Evolutionary conservation across 2,797 vertebrate species (phyloP).

Genomic region (Argya squamiceps): DNA sequence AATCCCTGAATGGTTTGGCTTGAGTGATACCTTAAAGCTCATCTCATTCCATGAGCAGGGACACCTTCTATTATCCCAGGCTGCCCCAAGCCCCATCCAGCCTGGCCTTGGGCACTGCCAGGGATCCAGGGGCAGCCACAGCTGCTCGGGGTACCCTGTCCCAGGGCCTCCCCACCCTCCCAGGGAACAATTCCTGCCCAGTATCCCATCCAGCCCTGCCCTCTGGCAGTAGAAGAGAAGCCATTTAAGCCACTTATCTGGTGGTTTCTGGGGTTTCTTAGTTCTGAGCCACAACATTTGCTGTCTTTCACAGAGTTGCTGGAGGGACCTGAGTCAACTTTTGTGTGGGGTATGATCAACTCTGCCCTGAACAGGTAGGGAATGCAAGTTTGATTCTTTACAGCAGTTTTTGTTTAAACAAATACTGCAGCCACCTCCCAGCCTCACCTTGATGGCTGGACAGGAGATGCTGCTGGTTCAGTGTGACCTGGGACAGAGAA

Average conservation of each 20-base stretch:
- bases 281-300: not conserved
- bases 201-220: not conserved
- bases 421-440: not conserved
- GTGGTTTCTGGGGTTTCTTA: not conserved
- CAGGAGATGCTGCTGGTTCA: not conserved
- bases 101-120: not conserved
- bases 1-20: not conserved
- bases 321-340: not conserved
- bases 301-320: not conserved
- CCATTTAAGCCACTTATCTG: not conserved
- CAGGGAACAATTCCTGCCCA: not conserved
- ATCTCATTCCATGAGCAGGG: not conserved
- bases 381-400: not conserved
- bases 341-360: not conserved
- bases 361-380: not conserved
- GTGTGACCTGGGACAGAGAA: not conserved
- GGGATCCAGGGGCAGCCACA: not conserved
- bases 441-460: fast-evolving
- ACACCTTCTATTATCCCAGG: not conserved
- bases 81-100: fast-evolving
- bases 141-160: not conserved
- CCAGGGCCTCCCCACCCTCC: fast-evolving
- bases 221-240: not conserved
- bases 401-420: not conserved
- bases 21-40: not conserved